A percentile compares a stretch with the other conserved stretches of the same genome.
phyloP scores from a whole-genome alignment of 2,113 vertebrate genomes.

The Lamprologus sp. region DNA sequence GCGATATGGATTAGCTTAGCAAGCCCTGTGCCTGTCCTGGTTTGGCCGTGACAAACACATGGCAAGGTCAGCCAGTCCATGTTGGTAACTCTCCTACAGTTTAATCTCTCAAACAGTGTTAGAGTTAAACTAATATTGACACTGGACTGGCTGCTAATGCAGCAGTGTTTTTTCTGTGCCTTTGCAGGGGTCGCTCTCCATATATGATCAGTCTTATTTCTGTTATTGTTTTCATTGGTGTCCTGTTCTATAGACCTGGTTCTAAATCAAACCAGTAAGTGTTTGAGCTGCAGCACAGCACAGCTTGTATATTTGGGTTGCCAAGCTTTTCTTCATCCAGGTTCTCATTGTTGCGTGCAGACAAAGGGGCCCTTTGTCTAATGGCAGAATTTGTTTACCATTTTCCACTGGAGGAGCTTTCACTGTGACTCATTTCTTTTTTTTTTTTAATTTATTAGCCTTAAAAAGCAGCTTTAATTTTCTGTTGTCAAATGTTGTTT shows the following conservation, averaged over 20 bases:
- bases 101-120: constrained; percentile 28
- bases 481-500: constrained; percentile 2
- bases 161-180: constrained; percentile 15
- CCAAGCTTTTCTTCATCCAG: constrained; percentile 45
- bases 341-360: constrained; percentile 28
- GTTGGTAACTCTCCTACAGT: constrained; percentile 34
- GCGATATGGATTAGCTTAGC: constrained; percentile 8
- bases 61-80: constrained; percentile 15
- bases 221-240: constrained; percentile 44
- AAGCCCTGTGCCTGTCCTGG: not conserved
- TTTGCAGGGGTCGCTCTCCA: not conserved
- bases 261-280: constrained; percentile 35
- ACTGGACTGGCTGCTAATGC: constrained; percentile 5
- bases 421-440: constrained; percentile 17
- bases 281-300: constrained; percentile 4
- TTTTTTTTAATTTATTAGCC: constrained; percentile 7
- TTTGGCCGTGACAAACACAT: constrained; percentile 15
- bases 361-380: constrained; percentile 52
- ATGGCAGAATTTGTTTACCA: constrained; percentile 40
- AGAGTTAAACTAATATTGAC: constrained; percentile 61
- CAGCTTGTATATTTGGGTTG: constrained; percentile 41
- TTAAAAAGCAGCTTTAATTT: not conserved
- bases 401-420: constrained; percentile 43
- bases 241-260: constrained; percentile 4
- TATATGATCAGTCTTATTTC: not conserved